phyloP scores from a whole-genome alignment of 2,888 invertebrate genomes.

The Diadromus collaris region DNA sequence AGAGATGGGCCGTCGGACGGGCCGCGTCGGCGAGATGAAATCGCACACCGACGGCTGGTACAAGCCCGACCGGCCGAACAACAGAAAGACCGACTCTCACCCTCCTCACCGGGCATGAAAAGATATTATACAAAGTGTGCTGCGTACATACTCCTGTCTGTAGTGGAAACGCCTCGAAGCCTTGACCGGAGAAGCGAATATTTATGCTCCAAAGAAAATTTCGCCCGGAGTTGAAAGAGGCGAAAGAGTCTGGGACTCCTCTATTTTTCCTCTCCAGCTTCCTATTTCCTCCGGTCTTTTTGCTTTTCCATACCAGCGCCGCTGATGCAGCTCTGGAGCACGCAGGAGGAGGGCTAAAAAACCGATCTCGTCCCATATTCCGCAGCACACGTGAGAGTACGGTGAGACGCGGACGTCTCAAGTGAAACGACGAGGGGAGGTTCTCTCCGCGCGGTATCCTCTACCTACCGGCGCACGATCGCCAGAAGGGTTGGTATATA shows the following conservation, averaged over 20 bases:
- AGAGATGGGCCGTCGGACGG: background rate
- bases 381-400: slow-evolving; percentile 53
- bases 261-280: slow-evolving; percentile 10
- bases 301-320: background rate
- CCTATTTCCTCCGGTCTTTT: slow-evolving; percentile 12
- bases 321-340: slow-evolving; percentile 28
- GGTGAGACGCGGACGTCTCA: slow-evolving; percentile 77
- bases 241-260: slow-evolving; percentile 64
- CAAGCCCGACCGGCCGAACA: slow-evolving; percentile 13
- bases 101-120: slow-evolving; percentile 30
- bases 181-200: slow-evolving; percentile 61
- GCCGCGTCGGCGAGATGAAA: slow-evolving; percentile 45
- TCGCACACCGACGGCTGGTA: slow-evolving; percentile 37
- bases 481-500: slow-evolving; percentile 53
- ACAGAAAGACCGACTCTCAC: slow-evolving; percentile 25
- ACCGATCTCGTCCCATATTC: slow-evolving; percentile 43
- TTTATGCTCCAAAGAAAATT: slow-evolving; percentile 72
- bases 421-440: slow-evolving; percentile 68
- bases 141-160: slow-evolving; percentile 1
- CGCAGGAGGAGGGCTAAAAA: slow-evolving; percentile 31
- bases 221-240: slow-evolving; percentile 65
- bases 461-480: slow-evolving; percentile 48
- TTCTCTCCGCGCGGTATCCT: slow-evolving; percentile 8
- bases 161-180: slow-evolving; percentile 25
- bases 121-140: slow-evolving; percentile 28